These are phyloP conservation scores for Cichladusa arquata DNA, from an alignment of 2,113 vertebrate species.

Conservation along the genomic window DNA sequence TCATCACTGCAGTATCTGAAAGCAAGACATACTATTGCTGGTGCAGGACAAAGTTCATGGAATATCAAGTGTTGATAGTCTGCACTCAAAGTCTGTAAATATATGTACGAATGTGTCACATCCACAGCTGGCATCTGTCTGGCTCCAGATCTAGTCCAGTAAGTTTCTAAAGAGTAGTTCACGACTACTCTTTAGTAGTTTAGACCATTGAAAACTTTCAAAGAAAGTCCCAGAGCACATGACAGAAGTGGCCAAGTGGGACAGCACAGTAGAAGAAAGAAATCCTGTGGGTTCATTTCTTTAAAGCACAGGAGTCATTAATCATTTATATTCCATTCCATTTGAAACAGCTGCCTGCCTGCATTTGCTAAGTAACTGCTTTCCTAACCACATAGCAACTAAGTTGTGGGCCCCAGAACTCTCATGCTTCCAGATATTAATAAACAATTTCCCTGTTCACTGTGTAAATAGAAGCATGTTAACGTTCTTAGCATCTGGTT, in stretches of 20 bases:
- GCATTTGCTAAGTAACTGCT: constrained; percentile 47
- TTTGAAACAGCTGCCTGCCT: constrained; percentile 62
- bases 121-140: constrained; percentile 62
- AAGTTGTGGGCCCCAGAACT: constrained; percentile 28
- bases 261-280: constrained; percentile 51
- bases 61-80: constrained; percentile 40
- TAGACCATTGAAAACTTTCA: constrained; percentile 54
- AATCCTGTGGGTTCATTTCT: constrained; percentile 57
- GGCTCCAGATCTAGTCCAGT: constrained; percentile 59
- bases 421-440: constrained; percentile 47
- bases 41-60: constrained; percentile 21
- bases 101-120: constrained; percentile 38
- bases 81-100: constrained; percentile 25
- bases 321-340: constrained; percentile 63
- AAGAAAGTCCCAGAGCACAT: constrained; percentile 47
- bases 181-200: neutral
- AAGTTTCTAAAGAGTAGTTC: constrained; percentile 54
- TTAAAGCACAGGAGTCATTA: constrained; percentile 62
- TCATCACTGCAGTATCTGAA: neutral
- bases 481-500: neutral
- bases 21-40: neutral
- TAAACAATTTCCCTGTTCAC: constrained; percentile 27
- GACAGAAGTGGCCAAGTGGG: constrained; percentile 57
- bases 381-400: constrained; percentile 43
- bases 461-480: constrained; percentile 21